A percentile compares a stretch with the other conserved stretches of the same genome.
Evolutionary conservation across 2,888 invertebrate species (phyloP).

Genomic region (Nemurella pictetii): DNA sequence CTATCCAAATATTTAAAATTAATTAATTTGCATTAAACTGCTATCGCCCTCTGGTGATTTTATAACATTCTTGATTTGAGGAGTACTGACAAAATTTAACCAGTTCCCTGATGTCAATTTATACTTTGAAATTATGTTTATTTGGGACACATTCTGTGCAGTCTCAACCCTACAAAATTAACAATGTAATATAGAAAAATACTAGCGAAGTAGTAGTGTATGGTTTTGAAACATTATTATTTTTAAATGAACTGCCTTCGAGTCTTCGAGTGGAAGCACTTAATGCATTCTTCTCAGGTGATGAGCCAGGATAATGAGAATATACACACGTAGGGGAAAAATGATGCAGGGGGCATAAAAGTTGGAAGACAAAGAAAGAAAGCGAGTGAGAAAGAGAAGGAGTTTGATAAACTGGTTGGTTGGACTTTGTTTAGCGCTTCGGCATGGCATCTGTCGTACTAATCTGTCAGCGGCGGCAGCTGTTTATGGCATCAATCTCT

Average conservation of each 20-base stretch:
- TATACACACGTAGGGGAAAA: constrained; percentile 1
- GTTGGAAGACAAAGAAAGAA: constrained; percentile 7
- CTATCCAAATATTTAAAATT: too few species aligned
- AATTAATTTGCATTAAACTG: too few species aligned
- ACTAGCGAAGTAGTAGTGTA: background rate
- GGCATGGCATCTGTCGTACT: constrained; percentile 38
- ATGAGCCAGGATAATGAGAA: constrained; percentile 31
- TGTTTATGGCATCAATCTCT: constrained; percentile 37
- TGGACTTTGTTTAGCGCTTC: constrained; percentile 31
- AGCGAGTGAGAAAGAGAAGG: constrained; percentile 34
- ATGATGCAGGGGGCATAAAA: background rate
- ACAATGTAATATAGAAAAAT: background rate
- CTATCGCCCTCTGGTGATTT: too few species aligned
- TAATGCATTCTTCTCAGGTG: constrained; percentile 39
- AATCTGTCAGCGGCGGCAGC: constrained; percentile 41
- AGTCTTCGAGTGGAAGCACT: constrained; percentile 27
- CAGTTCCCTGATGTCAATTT: too few species aligned
- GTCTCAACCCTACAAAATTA: too few species aligned
- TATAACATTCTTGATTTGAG: too few species aligned
- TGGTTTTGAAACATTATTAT: background rate
- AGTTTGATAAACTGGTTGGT: constrained; percentile 33
- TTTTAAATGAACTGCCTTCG: background rate
- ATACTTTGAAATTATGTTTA: too few species aligned
- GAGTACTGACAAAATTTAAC: background rate
- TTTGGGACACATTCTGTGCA: background rate